Evolutionary conservation across 2,797 vertebrate genomes (phyloP).

Genomic region (Macropus fuliginosus): DNA sequence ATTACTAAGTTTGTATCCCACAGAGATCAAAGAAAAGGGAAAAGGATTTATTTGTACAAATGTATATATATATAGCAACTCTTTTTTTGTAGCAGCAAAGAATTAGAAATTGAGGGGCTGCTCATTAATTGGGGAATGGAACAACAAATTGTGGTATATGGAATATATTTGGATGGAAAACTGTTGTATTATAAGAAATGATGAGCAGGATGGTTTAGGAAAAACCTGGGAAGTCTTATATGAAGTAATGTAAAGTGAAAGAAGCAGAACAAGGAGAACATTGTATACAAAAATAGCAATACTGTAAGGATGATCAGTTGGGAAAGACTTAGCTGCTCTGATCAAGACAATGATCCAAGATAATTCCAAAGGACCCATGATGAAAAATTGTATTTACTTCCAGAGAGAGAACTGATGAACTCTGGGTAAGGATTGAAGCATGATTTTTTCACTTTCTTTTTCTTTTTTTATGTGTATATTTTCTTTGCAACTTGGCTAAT

Average conservation of each 20-base stretch:
- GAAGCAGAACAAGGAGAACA: neutral
- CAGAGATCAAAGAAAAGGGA: neutral
- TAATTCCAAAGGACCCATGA: neutral
- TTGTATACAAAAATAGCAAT: neutral
- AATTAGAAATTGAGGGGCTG: neutral
- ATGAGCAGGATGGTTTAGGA: neutral
- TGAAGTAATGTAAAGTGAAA: neutral
- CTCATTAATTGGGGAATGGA: neutral
- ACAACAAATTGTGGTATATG: neutral
- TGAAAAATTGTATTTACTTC: neutral
- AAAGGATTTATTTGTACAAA: neutral
- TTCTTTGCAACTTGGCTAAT: neutral
- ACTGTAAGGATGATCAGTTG: neutral
- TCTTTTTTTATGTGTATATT: neutral
- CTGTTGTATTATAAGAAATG: neutral
- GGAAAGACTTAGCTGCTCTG: neutral
- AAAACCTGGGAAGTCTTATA: neutral
- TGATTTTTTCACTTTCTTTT: neutral
- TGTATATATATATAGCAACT: neutral
- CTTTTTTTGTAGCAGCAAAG: neutral
- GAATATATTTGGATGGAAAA: neutral
- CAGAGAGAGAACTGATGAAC: neutral
- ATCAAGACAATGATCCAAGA: neutral
- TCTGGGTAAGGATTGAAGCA: neutral
- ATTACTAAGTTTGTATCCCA: neutral